Conservation (phyloP, 2,797 vertebrate genomes). For the Notamacropus eugenii region DNA sequence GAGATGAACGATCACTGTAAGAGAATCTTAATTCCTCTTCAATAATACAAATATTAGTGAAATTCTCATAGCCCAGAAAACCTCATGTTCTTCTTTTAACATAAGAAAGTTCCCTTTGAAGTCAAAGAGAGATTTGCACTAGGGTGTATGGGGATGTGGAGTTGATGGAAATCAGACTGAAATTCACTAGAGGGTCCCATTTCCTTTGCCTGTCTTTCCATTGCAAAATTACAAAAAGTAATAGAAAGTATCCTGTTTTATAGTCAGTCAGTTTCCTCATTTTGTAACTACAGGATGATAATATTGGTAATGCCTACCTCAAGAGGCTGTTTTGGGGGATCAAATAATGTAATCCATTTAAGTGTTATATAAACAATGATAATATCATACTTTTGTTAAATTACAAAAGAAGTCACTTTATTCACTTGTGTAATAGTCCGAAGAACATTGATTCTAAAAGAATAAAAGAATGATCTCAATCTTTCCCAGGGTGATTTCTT, state of each 20-base stretch:
- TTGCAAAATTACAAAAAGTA: neutral
- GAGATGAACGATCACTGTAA: neutral
- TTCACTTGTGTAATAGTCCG: neutral
- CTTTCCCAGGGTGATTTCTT: neutral
- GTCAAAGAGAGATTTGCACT: neutral
- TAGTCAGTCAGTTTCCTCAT: conserved; percentile 3
- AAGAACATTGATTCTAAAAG: neutral
- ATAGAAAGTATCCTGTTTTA: neutral
- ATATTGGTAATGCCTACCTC: neutral
- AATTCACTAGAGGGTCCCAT: neutral
- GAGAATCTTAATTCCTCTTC: neutral
- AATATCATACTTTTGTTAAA: neutral
- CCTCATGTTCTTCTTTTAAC: neutral
- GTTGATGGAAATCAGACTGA: neutral
- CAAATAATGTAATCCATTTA: neutral
- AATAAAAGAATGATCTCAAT: neutral
- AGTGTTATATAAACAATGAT: neutral
- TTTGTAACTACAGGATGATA: conserved; percentile 35
- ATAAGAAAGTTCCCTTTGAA: conserved; percentile 44
- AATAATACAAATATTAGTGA: neutral
- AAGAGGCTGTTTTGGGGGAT: neutral
- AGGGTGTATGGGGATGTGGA: neutral
- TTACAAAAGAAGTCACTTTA: neutral
- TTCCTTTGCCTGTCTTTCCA: neutral
- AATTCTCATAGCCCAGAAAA: neutral